Evolutionary conservation across 1,140 invertebrate species (phyloP).

Genomic region (Pectinophora gossypiella): DNA sequence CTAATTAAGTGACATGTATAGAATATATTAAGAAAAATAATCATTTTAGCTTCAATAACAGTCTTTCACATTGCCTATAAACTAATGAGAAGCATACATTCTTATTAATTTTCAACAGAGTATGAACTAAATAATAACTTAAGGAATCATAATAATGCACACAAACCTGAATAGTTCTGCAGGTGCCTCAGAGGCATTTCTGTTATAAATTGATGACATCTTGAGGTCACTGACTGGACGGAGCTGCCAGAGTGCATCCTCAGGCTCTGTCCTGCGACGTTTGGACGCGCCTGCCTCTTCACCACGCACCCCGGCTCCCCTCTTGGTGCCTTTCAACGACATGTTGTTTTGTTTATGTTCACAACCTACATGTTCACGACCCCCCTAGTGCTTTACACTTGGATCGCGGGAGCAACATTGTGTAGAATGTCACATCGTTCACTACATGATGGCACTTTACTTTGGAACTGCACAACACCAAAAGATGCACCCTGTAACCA

Average conservation of each 20-base stretch:
- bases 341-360: conserved; percentile 47
- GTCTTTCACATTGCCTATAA: too few species aligned
- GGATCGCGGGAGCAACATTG: conserved; percentile 66
- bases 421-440: conserved; percentile 70
- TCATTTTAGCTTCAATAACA: too few species aligned
- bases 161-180: conserved; percentile 87
- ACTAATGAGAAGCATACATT: too few species aligned
- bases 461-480: conserved; percentile 27
- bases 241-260: conserved; percentile 86
- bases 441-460: conserved; percentile 66
- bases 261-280: conserved; percentile 80
- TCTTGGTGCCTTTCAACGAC: conserved; percentile 68
- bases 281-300: conserved; percentile 80
- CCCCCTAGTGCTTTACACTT: conserved; percentile 64
- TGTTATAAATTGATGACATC: conserved; percentile 92
- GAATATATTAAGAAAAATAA: too few species aligned
- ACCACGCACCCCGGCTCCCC: conserved; percentile 74
- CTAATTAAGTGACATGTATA: too few species aligned
- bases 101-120: too few species aligned
- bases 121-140: too few species aligned
- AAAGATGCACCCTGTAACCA: conserved; percentile 45
- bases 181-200: conserved; percentile 90
- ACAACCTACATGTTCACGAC: conserved; percentile 70
- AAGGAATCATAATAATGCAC: conserved; percentile 5
- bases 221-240: conserved; percentile 90